phyloP scores from a whole-genome alignment of 2,888 invertebrate species.

The Lithophane ornitopus region DNA sequence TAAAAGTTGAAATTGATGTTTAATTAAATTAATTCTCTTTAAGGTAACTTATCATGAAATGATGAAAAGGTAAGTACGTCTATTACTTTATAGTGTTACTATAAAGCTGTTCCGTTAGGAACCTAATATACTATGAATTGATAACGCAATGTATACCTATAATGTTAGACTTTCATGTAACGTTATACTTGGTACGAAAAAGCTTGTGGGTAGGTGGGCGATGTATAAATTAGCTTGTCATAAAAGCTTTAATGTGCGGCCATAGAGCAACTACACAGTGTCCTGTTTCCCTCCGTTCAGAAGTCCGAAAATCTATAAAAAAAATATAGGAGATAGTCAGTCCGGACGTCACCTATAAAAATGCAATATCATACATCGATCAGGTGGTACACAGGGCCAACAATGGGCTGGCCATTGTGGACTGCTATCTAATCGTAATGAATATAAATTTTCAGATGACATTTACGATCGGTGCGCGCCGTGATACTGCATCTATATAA shows the following conservation, averaged over 20 bases:
- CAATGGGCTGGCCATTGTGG: conserved; percentile 87
- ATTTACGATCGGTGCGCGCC: conserved; percentile 89
- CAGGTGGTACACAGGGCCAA: conserved; percentile 84
- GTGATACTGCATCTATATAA: conserved; percentile 87
- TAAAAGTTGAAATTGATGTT: background rate
- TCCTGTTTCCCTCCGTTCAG: conserved; percentile 75
- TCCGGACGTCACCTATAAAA: conserved; percentile 83
- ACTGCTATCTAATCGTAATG: conserved; percentile 90
- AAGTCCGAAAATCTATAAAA: conserved; percentile 75
- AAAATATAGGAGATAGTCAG: conserved; percentile 67
- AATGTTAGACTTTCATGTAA: conserved; percentile 76
- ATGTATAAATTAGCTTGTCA: conserved; percentile 83
- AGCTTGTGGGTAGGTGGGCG: conserved; percentile 79
- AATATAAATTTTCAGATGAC: conserved; percentile 91
- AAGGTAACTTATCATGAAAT: background rate
- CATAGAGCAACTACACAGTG: conserved; percentile 77
- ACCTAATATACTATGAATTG: conserved; percentile 62
- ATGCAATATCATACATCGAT: conserved; percentile 88
- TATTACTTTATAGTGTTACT: conserved; percentile 69
- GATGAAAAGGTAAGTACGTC: conserved; percentile 8
- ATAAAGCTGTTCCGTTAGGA: conserved; percentile 67
- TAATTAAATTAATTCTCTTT: background rate
- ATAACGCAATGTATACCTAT: conserved; percentile 63
- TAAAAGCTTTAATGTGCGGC: conserved; percentile 80
- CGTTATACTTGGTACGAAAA: conserved; percentile 75